Base-by-base conservation (phyloP, 2,888 invertebrate genomes). In the Nymphalis c-album region DNA sequence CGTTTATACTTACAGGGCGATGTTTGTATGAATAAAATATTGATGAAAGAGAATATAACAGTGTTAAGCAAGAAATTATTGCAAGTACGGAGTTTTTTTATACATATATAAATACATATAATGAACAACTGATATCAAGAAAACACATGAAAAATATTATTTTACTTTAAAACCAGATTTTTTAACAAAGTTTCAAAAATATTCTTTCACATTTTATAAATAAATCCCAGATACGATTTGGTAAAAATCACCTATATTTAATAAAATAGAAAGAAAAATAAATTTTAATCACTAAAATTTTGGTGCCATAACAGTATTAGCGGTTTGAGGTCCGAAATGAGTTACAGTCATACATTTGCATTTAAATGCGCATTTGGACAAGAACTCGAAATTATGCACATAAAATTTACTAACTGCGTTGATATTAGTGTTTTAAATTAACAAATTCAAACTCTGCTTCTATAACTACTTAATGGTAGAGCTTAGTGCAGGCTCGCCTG, bases 321-420 rank as follows among this genome's bases (percentile, higher is more conserved):
- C 69, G 67, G 68, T 69, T 70, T 69, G 71, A 53, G 51, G 46
- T 67, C 64, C 58, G 66, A 61, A 71, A 67, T 63, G 67, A 69
- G 66, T 66, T 71, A 70, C 70, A 59, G 63, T 67, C 72, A 73
- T 73, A 71, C 70, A 75, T 75, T 75, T 73, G 69, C 71, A 75
- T 73, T 58, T 70, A 68, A 72, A 75, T 71, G 47, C 65, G 66
- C 53, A 64, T 69, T 67, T 64, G 69, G 48, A 67, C 68, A 68
- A 67, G 73, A 70, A 69, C 67, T 60, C 64, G 47, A 46, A 69
- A 72, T 69, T 75, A 73, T 75, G 72, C 72, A 71, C 75, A 75
- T 72, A 73, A 72, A 72, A 71, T 71, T 69, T 67, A 58, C 63
- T 47, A 61, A 63, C 67, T 70, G 63, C 67, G 64, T 60, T 68